Conservation (phyloP, 1,140 invertebrate species). For the Drosophila sturtevanti region DNA sequence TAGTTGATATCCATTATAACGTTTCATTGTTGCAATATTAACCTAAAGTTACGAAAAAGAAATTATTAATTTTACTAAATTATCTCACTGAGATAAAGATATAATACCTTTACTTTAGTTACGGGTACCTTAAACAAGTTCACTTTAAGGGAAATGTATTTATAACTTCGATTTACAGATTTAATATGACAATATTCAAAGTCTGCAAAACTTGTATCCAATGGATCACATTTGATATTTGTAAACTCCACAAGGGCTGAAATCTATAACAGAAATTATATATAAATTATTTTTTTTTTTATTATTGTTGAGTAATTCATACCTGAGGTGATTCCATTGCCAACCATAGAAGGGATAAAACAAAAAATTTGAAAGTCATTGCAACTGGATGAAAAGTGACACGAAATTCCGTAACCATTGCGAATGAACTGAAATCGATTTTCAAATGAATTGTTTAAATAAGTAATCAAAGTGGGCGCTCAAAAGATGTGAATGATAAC, state of each 20-base stretch:
- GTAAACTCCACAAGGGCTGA: conserved; percentile 7
- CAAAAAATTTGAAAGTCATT: no score
- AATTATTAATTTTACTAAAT: background rate
- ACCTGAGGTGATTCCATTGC: no score
- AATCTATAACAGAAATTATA: background rate
- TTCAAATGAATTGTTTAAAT: no score
- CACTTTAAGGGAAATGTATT: conserved; percentile 4
- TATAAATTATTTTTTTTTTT: background rate
- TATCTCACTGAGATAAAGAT: no score
- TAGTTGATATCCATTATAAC: background rate
- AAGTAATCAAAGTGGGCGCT: no score
- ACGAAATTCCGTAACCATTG: no score
- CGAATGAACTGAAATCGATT: no score
- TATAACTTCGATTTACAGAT: background rate
- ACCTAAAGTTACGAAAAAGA: background rate
- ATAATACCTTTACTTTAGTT: background rate
- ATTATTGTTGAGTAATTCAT: background rate
- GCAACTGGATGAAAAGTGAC: no score
- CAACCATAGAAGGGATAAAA: no score
- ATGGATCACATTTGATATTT: background rate
- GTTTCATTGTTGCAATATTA: background rate
- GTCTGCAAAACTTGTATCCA: background rate
- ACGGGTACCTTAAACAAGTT: background rate
- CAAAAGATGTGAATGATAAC: no score
- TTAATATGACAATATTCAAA: background rate